Evolutionary conservation across 2,797 vertebrate genomes (phyloP), one percentile per base, ranked within the genome.

Genomic region (Xyrichtys novacula): DNA sequence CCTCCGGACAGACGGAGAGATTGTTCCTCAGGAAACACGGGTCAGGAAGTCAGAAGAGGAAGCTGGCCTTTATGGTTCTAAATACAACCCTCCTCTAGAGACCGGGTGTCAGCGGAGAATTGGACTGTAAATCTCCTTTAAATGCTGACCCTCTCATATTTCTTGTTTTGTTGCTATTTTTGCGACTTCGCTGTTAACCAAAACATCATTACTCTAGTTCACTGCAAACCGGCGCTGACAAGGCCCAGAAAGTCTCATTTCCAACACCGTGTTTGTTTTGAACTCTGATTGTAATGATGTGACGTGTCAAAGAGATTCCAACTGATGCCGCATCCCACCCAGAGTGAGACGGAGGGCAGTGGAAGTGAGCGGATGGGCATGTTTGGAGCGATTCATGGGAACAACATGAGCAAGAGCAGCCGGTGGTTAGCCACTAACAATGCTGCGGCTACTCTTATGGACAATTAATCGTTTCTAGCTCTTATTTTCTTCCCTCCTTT

Each of bases 341-440:
- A 87, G 87, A 49, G 74, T 78, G 85, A 85, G 56, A 62, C 25
- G 63, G 56, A 76, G 86, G 83, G 84, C 79, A 84, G 76, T 77
- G 77, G 85, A 80, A 78, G 73, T 40, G 67, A 81, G 83, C 62
- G 84, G 78, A 89, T 65, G 88, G 81, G 78, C 79, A 82, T 64
- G 75, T 71, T 46, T 85, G 86, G 84, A 88, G 77, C 71, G 72
- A 66, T 89, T 68, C 91, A 85, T 94, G 93, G 90, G 93, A 94
- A 93, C 89, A 82, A 79, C 88, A 90, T 89, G 86, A 84, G 90
- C 90, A 76, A 88, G 87, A 90, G 89, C 86, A 89, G 87, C 85
- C 83, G 72, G 93, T 44, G 93, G 93, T 92, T 84, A 75, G 92
- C 93, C 93, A 90, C 92, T 92, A 94, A 94, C 86, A 87, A 92